Evolutionary conservation across 1,140 invertebrate species (phyloP), one percentile per base, ranked within the genome.

Genomic region (Octopus bimaculoides): DNA sequence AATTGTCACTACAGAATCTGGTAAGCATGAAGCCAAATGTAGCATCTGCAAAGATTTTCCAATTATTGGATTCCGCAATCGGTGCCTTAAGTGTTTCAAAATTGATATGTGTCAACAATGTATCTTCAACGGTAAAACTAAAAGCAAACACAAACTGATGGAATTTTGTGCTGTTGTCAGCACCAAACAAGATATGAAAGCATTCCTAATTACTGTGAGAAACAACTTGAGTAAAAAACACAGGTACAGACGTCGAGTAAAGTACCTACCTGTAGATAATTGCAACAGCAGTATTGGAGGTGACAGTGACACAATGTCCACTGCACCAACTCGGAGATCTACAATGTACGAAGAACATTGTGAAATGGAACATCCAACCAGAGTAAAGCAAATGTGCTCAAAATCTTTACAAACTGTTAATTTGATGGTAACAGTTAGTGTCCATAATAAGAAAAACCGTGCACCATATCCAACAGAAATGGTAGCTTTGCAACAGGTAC

Each of bases 41-140:
- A 99, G 98, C 90, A 96, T 98, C 83, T 99, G 98, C 92, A 99
- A 99, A 92, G 94, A 96, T 85, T 98, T 96, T 91, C 98, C 98
- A 17, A 98, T 99, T 80, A 92, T 97, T 82, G 98, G 97, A 77
- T 95, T 99, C 87, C 94, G 96, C 87, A 99, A 99, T 91, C 95
- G 96, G 55, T 99, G 98, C 91, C 92, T 99, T 83, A 98, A 98
- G 88, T 99, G 98, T 91, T 99, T 99, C 92, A 99, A 98, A 90
- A 99, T 98, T 90, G 97, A 99, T 91, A 97, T 99, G 94, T 99
- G 98, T 92, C 98, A 99, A 92, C 94, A 94, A 81, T 99, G 98
- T 91, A 99, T 99, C 93, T 99, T 99, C 92, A 96, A 94, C 83
- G 98, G 98, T 52, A 93, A 95, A 74, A 96, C 96, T 87, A 95